These are phyloP conservation scores for Gonioctena quinquepunctata DNA, from an alignment of 1,140 invertebrate genomes.

Conservation along the genomic window DNA sequence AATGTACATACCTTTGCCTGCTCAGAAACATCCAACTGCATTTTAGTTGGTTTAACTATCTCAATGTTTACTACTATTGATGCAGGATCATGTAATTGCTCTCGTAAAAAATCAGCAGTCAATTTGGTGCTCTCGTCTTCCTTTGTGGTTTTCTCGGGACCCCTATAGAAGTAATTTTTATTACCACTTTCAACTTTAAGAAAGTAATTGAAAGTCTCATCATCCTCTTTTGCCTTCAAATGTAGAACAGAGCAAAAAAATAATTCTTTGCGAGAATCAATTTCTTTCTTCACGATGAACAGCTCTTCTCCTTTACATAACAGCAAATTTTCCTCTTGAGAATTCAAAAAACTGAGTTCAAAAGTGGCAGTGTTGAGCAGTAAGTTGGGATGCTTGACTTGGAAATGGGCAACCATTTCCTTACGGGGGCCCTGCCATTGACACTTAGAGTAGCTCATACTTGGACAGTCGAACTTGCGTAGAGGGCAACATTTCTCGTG, in stretches of 20 bases:
- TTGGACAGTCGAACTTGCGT: slow-evolving; percentile 29
- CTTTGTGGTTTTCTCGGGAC: neutral
- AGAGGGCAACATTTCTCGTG: slow-evolving; percentile 31
- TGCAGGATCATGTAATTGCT: too few relatives aligned
- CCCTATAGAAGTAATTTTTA: slow-evolving; percentile 16
- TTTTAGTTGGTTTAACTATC: too few relatives aligned
- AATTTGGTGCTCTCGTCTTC: slow-evolving; percentile 24
- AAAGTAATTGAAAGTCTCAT: slow-evolving; percentile 25
- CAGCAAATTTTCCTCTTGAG: slow-evolving; percentile 31
- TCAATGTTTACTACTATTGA: too few relatives aligned
- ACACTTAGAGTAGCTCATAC: slow-evolving; percentile 23
- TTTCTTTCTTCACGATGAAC: slow-evolving; percentile 36
- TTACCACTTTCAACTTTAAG: slow-evolving; percentile 18
- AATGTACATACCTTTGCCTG: too few relatives aligned
- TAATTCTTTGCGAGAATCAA: slow-evolving; percentile 23
- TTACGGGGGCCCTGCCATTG: slow-evolving; percentile 30
- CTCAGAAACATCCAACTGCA: too few relatives aligned
- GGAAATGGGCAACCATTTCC: slow-evolving; percentile 35
- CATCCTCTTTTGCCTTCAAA: slow-evolving; percentile 10
- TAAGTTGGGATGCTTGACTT: slow-evolving; percentile 19
- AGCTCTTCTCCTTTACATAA: slow-evolving; percentile 27
- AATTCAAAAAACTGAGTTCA: slow-evolving; percentile 33
- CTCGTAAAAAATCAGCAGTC: slow-evolving; percentile 21
- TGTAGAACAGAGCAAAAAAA: slow-evolving; percentile 30
- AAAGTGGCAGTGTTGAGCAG: slow-evolving; percentile 28